phyloP scores from a whole-genome alignment of 1,140 invertebrate species.

The Musca vetustissima region DNA sequence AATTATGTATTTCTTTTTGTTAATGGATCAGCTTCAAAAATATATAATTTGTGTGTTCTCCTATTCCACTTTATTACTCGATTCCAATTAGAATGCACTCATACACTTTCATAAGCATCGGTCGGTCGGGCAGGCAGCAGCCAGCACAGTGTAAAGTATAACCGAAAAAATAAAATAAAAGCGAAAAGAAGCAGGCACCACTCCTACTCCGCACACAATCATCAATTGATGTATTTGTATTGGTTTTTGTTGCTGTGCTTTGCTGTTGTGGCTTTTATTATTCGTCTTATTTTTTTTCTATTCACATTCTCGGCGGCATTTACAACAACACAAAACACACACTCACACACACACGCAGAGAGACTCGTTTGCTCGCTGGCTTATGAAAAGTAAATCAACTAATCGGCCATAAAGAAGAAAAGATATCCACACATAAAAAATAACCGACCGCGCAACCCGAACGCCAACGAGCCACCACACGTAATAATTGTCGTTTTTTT shows the following conservation, averaged over 20 bases:
- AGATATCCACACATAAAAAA: too few relatives aligned
- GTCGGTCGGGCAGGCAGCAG: too few relatives aligned
- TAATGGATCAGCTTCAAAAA: not conserved
- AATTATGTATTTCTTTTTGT: not conserved
- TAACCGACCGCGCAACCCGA: too few relatives aligned
- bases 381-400: slow-evolving; percentile 1
- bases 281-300: slow-evolving; percentile 13
- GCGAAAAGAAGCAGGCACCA: slow-evolving; percentile 6
- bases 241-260: not conserved
- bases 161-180: too few relatives aligned
- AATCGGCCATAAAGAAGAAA: slow-evolving; percentile 19
- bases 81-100: slow-evolving; percentile 13
- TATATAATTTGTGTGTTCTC: not conserved
- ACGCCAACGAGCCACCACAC: too few relatives aligned
- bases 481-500: too few relatives aligned
- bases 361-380: too few relatives aligned
- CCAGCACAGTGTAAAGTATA: too few relatives aligned
- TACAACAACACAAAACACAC: not conserved
- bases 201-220: slow-evolving; percentile 19
- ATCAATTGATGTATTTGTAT: slow-evolving; percentile 16
- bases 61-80: slow-evolving; percentile 14
- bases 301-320: slow-evolving; percentile 9
- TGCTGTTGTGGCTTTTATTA: not conserved
- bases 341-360: not conserved
- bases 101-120: too few relatives aligned